Evolutionary conservation across 2,113 vertebrate species (phyloP), one percentile per base, ranked within the genome.

Genomic region (Galbula dea): DNA sequence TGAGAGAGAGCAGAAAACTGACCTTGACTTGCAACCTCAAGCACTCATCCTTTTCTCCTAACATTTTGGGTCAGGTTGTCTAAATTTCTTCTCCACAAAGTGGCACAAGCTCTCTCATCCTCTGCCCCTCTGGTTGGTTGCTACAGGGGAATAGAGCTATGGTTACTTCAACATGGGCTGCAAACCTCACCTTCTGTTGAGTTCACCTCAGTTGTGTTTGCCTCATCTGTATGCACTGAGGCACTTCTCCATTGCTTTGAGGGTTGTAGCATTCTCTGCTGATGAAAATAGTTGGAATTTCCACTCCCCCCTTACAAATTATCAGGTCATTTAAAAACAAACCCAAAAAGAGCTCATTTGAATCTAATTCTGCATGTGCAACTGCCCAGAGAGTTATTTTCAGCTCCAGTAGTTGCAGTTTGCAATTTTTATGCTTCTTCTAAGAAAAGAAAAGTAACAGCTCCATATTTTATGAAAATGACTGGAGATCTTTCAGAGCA

Each of bases 361-460:
- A 97, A 96, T 96, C 97, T 97, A 97, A 97, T 97, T 97, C 93
- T 93, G 94, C 96, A 93, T 96, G 96, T 96, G 96, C 93, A 96
- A 97, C 93, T 97, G 94, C 97, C 96, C 94, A 86, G 96, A 96
- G 97, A 97, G 96, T 96, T 97, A 96, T 97, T 98, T 98, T 97
- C 97, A 98, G 97, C 96, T 97, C 88, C 67, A 86, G 95, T 96
- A 95, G 94, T 61, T 97, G 94, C 96, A 95, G 91, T 95, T 96
- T 94, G 95, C 87, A 97, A 97, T 97, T 97, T 97, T 96, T 96
- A 89, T 62, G 92, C 86, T 97, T 90, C 93, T 92, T 96, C 96
- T 91, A 97, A 97, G 96, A 95, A 96, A 97, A 97, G 94, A 65
- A 88, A 95, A 97, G 94, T 91, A 97, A 93, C 88, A 95, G 91